Evolutionary conservation across 2,797 vertebrate species (phyloP).

Genomic region (Strix occidentalis): DNA sequence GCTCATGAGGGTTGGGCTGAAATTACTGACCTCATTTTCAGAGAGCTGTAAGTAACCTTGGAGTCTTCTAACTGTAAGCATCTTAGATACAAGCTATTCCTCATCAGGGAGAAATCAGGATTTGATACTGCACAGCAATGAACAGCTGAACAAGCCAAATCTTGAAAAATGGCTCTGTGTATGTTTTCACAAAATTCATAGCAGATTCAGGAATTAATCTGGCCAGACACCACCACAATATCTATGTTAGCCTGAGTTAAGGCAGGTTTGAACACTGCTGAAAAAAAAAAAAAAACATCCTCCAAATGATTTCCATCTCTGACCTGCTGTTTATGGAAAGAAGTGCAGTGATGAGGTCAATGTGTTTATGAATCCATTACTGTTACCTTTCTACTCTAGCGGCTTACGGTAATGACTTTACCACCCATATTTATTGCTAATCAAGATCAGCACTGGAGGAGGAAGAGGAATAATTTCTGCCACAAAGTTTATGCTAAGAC

Average conservation of each 20-base stretch:
- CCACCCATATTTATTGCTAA: slow-evolving; percentile 33
- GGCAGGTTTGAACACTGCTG: background rate
- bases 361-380: background rate
- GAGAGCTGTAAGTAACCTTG: background rate
- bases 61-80: background rate
- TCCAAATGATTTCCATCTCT: background rate
- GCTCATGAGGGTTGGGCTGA: background rate
- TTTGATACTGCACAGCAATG: background rate
- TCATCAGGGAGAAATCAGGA: background rate
- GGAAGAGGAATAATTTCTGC: background rate
- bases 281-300: background rate
- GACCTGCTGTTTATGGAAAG: background rate
- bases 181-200: background rate
- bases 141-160: background rate
- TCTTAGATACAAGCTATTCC: background rate
- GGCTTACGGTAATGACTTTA: slow-evolving; percentile 23
- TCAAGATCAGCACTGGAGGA: background rate
- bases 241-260: background rate
- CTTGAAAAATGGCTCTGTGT: background rate
- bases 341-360: background rate
- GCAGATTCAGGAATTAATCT: background rate
- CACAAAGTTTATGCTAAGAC: background rate
- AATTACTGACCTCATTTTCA: background rate
- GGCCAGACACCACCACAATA: background rate
- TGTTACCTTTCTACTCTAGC: slow-evolving; percentile 47